Evolutionary conservation across 2,888 invertebrate genomes (phyloP).

Genomic region (Unio delphinus): DNA sequence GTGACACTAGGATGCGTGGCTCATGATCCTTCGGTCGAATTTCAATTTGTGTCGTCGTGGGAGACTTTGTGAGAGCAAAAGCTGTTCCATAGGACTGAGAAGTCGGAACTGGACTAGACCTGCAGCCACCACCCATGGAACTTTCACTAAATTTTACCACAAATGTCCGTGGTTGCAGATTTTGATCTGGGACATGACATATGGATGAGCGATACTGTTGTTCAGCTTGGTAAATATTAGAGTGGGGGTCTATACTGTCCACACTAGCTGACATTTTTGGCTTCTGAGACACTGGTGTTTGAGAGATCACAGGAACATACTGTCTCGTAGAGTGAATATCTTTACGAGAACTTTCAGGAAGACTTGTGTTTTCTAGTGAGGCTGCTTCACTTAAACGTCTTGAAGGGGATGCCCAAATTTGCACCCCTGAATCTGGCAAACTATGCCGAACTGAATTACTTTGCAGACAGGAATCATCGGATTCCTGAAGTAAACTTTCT

Average conservation of each 20-base stretch:
- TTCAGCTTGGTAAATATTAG: slow-evolving; percentile 37
- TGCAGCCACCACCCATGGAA: slow-evolving; percentile 9
- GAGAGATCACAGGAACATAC: slow-evolving; percentile 54
- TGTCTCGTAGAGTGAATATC: slow-evolving; percentile 31
- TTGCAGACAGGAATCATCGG: slow-evolving; percentile 11
- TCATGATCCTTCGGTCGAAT: slow-evolving; percentile 38
- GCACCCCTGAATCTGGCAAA: slow-evolving; percentile 42
- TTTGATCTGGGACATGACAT: slow-evolving; percentile 34
- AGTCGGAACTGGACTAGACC: slow-evolving; percentile 17
- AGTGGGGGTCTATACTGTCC: slow-evolving; percentile 45
- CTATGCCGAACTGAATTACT: slow-evolving; percentile 40
- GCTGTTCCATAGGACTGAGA: slow-evolving; percentile 52
- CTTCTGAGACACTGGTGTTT: slow-evolving; percentile 26
- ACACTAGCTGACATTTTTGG: slow-evolving; percentile 47
- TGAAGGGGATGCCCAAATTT: slow-evolving; percentile 28
- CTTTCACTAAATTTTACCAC: slow-evolving; percentile 46
- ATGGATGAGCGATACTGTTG: slow-evolving; percentile 38
- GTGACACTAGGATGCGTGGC: slow-evolving; percentile 49
- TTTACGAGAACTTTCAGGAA: slow-evolving; percentile 16
- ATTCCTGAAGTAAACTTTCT: slow-evolving; percentile 18
- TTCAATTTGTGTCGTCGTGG: slow-evolving; percentile 50
- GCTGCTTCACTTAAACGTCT: slow-evolving; percentile 23
- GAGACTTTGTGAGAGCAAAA: slow-evolving; percentile 58
- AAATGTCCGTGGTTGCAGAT: slow-evolving; percentile 37
- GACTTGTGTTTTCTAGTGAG: slow-evolving; percentile 28